A percentile compares a stretch with the other conserved stretches of the same genome.
Evolutionary conservation across 2,888 invertebrate species (phyloP).

Genomic region (Platycheirus albimanus): DNA sequence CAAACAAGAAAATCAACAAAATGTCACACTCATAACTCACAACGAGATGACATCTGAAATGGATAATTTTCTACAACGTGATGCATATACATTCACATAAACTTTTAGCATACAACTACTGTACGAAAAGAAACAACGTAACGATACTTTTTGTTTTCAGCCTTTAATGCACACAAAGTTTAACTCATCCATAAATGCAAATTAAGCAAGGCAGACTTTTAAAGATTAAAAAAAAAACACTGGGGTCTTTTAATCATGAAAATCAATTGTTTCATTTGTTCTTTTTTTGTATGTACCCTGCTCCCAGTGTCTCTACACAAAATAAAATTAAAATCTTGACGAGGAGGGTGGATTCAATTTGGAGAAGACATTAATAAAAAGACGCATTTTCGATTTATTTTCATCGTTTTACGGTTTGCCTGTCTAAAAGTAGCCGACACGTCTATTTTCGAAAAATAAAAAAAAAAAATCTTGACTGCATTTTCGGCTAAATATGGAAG

Average conservation of each 20-base stretch:
- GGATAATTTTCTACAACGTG: no score
- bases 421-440: conserved; percentile 4
- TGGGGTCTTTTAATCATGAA: no score
- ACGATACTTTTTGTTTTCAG: neutral
- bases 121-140: no score
- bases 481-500: conserved; percentile 29
- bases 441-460: conserved; percentile 21
- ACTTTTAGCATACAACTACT: no score
- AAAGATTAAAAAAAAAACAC: neutral
- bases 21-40: no score
- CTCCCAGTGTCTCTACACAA: neutral
- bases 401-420: neutral
- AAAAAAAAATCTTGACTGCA: conserved; percentile 33
- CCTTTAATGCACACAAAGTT: neutral
- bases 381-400: neutral
- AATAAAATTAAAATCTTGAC: neutral
- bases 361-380: conserved; percentile 5
- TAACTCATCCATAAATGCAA: neutral
- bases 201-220: neutral
- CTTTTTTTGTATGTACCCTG: no score
- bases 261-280: no score
- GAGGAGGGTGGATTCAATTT: conserved; percentile 25
- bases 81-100: no score
- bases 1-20: no score
- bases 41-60: no score